These are phyloP conservation scores for Anastatus disparis DNA, from an alignment of 1,140 invertebrate species.

Conservation along the genomic window DNA sequence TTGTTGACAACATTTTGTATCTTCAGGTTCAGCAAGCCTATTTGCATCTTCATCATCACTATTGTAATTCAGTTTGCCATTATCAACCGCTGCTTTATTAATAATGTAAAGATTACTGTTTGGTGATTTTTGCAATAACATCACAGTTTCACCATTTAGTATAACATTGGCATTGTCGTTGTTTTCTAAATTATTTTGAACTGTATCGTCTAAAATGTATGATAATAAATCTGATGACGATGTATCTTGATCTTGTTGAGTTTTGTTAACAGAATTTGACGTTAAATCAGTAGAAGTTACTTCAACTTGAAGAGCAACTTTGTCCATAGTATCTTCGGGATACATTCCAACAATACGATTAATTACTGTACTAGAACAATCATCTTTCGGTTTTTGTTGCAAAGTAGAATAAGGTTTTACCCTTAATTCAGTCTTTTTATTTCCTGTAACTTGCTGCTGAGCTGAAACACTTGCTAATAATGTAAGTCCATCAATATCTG, in stretches of 20 bases:
- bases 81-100: slow-evolving; percentile 62
- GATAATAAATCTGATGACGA: slow-evolving; percentile 12
- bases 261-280: slow-evolving; percentile 27
- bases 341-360: slow-evolving; percentile 49
- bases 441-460: slow-evolving; percentile 22
- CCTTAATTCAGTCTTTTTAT: slow-evolving; percentile 47
- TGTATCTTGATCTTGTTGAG: slow-evolving; percentile 12
- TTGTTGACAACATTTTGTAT: slow-evolving; percentile 25
- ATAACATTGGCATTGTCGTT: slow-evolving; percentile 62
- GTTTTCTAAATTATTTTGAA: slow-evolving; percentile 41
- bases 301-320: slow-evolving; percentile 56
- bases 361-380: slow-evolving; percentile 31
- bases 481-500: slow-evolving; percentile 56
- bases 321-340: slow-evolving; percentile 53
- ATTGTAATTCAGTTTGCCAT: slow-evolving; percentile 40
- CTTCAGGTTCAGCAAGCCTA: slow-evolving; percentile 8
- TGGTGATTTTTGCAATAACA: slow-evolving; percentile 60
- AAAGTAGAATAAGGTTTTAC: slow-evolving; percentile 56
- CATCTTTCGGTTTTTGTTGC: slow-evolving; percentile 25
- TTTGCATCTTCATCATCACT: slow-evolving; percentile 48
- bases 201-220: slow-evolving; percentile 43
- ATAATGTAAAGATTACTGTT: slow-evolving; percentile 66
- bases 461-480: slow-evolving; percentile 59
- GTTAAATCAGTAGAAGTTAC: slow-evolving; percentile 48
- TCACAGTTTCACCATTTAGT: slow-evolving; percentile 62